Percentiles rank a stretch among this genome's conserved stretches.
These are phyloP conservation scores for Anabacerthia variegaticeps DNA, from an alignment of 2,797 vertebrate genomes.

Conservation along the genomic window DNA sequence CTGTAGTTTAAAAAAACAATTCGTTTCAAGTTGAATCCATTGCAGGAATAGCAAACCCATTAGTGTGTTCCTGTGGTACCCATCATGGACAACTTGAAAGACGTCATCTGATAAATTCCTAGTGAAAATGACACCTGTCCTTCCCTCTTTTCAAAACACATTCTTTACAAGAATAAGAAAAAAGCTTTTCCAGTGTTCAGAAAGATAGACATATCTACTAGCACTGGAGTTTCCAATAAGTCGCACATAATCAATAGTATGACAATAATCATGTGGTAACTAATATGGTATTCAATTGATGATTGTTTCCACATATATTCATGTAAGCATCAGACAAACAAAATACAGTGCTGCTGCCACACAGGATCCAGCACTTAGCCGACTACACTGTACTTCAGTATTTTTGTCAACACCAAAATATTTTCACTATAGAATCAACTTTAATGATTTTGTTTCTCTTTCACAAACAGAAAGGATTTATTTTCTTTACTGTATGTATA, in stretches of 20 bases:
- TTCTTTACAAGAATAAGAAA: neutral
- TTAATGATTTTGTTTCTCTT: neutral
- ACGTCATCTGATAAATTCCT: neutral
- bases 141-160: neutral
- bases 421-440: neutral
- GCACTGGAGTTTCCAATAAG: neutral
- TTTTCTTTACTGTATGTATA: neutral
- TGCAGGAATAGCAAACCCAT: constrained; percentile 12
- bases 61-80: constrained; percentile 28
- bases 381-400: neutral
- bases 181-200: neutral
- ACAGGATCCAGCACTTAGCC: neutral
- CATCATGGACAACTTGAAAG: constrained; percentile 8
- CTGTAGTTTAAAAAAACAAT: constrained; percentile 20
- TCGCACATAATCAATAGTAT: neutral
- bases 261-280: neutral
- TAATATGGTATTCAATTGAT: neutral
- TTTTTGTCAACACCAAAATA: neutral
- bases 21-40: neutral
- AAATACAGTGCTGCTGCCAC: neutral
- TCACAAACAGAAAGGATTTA: neutral
- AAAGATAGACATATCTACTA: neutral
- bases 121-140: constrained; percentile 22
- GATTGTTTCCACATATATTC: neutral
- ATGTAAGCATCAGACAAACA: neutral